Evolutionary conservation across 2,888 invertebrate species (phyloP), one percentile per base, ranked within the genome.

Genomic region (Caenorhabditis sp.): DNA sequence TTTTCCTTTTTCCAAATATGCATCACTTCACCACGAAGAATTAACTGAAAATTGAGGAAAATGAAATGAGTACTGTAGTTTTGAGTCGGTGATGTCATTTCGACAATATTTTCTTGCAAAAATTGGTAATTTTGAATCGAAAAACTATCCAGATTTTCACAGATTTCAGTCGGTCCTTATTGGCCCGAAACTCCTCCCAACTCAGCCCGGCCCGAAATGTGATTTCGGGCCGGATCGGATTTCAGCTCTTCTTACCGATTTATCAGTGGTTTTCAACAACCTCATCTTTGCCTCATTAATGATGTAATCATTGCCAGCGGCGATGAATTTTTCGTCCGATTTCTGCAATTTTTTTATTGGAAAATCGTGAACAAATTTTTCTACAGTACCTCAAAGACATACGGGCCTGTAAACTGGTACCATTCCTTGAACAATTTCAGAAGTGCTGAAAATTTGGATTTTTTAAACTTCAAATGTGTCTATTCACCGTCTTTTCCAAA

Each of bases 401-500:
- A 70, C 12, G 70, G 70, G 23, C 70, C 70, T 24, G 70, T 70
- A 59, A 70, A 70, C 27, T 54, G 49, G 43, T 70, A 70, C 70
- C 70, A 70, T 19, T 62, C 49, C 37, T 66, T 70, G 70, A 70
- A 70, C 50, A 70, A 62, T 60, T 70, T 65, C 6, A 59, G 58
- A 51, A 70, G 66, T 55, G 70, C 70, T 70, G 66, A 55, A 70
- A 66, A n/a, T n/a, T n/a, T n/a, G n/a, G n/a, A n/a, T n/a, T n/a
- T n/a, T n/a, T n/a, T n/a, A n/a, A n/a, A n/a, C n/a, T n/a, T n/a
- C n/a, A n/a, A n/a, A n/a, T n/a, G n/a, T n/a, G n/a, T n/a, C n/a
- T n/a, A n/a, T n/a, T n/a, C n/a, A 66, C 70, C 70, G 50, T 70
- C 62, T 60, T 66, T 70, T 55, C 70, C 70, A 24, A 70, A 70